Evolutionary conservation across 2,113 vertebrate species (phyloP).

Genomic region (Rattus norvegicus): GRCr8 NC_086019.1:250982001-250982500

Average conservation of each 20-base stretch:
- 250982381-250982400: background rate
- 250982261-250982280: background rate
- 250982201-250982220: background rate
- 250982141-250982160: background rate
- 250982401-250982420: background rate
- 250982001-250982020: background rate
- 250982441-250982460: background rate
- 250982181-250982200: too few species aligned
- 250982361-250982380: background rate
- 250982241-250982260: background rate
- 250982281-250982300: background rate
- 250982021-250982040: background rate
- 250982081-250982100: conserved; percentile 1
- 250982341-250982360: background rate
- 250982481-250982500: conserved; percentile 14
- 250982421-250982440: background rate
- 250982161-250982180: background rate
- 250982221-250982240: background rate
- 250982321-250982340: background rate
- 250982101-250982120: conserved; percentile 16
- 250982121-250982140: background rate
- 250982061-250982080: background rate
- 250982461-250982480: background rate
- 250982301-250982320: background rate
- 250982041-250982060: background rate